Percentiles rank a stretch among this genome's conserved stretches.
Conservation (phyloP, 2,113 vertebrate genomes). For the Chamaea fasciata region DNA sequence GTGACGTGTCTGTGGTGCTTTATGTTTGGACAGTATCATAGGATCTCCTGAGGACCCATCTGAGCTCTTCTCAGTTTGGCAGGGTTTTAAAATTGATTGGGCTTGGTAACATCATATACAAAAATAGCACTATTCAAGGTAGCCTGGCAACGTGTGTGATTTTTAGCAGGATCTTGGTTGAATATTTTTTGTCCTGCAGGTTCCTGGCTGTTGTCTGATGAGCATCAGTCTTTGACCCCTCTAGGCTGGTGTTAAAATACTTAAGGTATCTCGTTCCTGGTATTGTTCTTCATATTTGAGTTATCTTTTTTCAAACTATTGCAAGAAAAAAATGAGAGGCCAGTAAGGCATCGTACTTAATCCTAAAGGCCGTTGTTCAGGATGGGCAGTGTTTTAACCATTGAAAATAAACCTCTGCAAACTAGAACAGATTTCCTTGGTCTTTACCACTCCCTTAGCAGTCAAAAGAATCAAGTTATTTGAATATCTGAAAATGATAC, state of each 20-base stretch:
- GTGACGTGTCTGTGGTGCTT: not conserved
- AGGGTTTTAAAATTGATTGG: not conserved
- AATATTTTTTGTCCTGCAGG: not conserved
- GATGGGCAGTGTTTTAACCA: not conserved
- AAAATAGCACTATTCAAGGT: not conserved
- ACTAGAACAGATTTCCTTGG: not conserved
- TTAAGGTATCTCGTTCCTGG: not conserved
- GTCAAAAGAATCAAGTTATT: not conserved
- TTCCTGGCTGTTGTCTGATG: not conserved
- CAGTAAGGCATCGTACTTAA: not conserved
- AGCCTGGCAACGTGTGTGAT: not conserved
- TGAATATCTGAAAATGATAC: not conserved
- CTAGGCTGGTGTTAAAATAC: not conserved
- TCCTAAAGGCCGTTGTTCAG: not conserved
- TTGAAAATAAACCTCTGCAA: not conserved
- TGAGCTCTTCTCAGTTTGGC: not conserved
- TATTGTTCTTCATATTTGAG: not conserved
- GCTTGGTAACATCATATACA: not conserved
- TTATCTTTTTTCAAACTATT: not conserved
- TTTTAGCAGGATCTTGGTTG: not conserved
- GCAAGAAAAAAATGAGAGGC: not conserved
- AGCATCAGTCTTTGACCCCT: not conserved
- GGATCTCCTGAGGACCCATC: not conserved
- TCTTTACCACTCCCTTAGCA: not conserved
- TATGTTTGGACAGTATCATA: not conserved